Evolutionary conservation across 2,888 invertebrate genomes (phyloP).

Genomic region (Sinhomidia bicolor): DNA sequence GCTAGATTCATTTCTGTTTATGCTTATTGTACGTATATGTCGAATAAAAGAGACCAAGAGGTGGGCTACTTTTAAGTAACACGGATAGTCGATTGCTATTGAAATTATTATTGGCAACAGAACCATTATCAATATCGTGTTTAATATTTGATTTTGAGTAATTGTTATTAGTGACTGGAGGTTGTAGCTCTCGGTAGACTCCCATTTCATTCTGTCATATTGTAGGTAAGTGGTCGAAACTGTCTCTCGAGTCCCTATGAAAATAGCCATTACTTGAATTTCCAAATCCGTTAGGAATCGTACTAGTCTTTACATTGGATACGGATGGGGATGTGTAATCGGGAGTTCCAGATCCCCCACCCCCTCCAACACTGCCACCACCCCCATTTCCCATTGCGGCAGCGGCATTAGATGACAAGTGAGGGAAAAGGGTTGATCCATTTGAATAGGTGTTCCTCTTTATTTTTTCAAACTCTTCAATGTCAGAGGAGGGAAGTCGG

Average conservation of each 20-base stretch:
- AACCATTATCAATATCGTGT: conserved; percentile 14
- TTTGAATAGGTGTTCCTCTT: conserved; percentile 84
- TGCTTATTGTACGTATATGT: conserved; percentile 72
- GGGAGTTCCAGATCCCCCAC: conserved; percentile 69
- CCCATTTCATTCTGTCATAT: conserved; percentile 85
- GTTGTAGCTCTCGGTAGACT: conserved; percentile 59
- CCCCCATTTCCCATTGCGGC: conserved; percentile 68
- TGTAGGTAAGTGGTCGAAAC: conserved; percentile 85
- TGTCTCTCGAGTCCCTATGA: conserved; percentile 77
- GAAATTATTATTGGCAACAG: conserved; percentile 33
- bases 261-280: conserved; percentile 66
- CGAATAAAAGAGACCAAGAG: conserved; percentile 69
- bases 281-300: conserved; percentile 67
- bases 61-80: conserved; percentile 63
- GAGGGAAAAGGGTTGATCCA: conserved; percentile 85
- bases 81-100: conserved; percentile 52
- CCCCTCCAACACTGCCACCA: conserved; percentile 56
- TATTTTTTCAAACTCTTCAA: conserved; percentile 86
- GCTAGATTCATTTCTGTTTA: conserved; percentile 22
- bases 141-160: conserved; percentile 63
- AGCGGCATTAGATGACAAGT: conserved; percentile 85
- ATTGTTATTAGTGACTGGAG: conserved; percentile 18
- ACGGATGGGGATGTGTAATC: conserved; percentile 78
- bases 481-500: conserved; percentile 88
- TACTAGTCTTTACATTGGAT: conserved; percentile 81